Percentiles rank a stretch among this genome's conserved stretches.
phyloP scores from a whole-genome alignment of 2,113 vertebrate genomes.

The Opisthocomus hoazin region DNA sequence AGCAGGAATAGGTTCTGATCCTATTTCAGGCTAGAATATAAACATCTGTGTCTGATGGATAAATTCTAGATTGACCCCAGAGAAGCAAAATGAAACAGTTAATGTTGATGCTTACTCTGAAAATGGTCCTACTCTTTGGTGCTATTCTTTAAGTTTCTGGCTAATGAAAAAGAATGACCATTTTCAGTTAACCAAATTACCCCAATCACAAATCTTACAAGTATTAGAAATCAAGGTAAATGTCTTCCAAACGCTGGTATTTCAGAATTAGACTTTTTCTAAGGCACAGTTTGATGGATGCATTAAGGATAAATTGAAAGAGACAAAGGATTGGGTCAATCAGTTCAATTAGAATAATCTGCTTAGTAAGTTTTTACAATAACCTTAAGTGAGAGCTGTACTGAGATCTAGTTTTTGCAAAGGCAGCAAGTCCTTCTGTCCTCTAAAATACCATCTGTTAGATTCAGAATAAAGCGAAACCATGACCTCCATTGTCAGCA shows the following conservation, averaged over 20 bases:
- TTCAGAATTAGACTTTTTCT: not conserved
- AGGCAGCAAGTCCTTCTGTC: constrained; percentile 10
- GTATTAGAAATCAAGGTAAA: not conserved
- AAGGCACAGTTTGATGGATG: not conserved
- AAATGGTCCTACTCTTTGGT: not conserved
- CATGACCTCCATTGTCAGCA: not conserved
- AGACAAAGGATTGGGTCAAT: not conserved
- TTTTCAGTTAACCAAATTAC: not conserved
- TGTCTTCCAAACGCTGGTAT: not conserved
- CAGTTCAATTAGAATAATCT: not conserved
- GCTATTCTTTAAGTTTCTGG: not conserved
- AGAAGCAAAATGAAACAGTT: not conserved
- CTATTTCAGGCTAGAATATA: not conserved
- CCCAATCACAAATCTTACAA: not conserved
- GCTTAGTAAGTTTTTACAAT: constrained; percentile 19
- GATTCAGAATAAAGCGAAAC: not conserved
- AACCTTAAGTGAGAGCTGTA: not conserved
- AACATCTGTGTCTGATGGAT: not conserved
- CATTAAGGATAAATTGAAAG: not conserved
- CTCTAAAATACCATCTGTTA: constrained; percentile 34
- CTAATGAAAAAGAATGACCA: not conserved
- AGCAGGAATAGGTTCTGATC: not conserved
- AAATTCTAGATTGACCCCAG: not conserved
- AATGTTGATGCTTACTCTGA: not conserved
- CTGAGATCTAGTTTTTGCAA: constrained; percentile 19